Evolutionary conservation across 2,888 invertebrate genomes (phyloP).

Genomic region (Copidosoma aretas): DNA sequence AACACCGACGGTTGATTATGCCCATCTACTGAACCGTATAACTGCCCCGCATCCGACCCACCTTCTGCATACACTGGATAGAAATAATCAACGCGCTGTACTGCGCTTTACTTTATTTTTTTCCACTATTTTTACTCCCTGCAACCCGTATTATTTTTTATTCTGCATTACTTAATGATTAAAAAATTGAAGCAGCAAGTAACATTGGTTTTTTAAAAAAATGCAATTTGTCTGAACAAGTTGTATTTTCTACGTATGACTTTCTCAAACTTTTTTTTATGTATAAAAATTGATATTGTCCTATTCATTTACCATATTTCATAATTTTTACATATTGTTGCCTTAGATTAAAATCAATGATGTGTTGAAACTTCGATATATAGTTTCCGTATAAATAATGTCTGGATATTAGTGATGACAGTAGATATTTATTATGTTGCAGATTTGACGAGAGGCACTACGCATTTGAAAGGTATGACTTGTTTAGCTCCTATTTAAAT

Average conservation of each 20-base stretch:
- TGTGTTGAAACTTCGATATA: too few species aligned
- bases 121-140: constrained; percentile 1
- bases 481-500: neutral
- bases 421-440: constrained; percentile 55
- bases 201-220: too few species aligned
- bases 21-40: constrained; percentile 54
- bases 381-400: constrained; percentile 10
- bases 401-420: constrained; percentile 40
- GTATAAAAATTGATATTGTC: too few species aligned
- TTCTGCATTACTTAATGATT: neutral
- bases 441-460: constrained; percentile 63
- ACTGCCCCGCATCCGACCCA: constrained; percentile 48
- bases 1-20: constrained; percentile 55
- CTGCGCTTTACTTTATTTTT: constrained; percentile 44
- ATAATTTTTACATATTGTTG: too few species aligned
- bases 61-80: constrained; percentile 49
- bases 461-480: constrained; percentile 61
- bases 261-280: too few species aligned
- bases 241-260: too few species aligned
- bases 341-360: too few species aligned
- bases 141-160: constrained; percentile 6
- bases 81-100: constrained; percentile 51
- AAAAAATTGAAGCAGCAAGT: too few species aligned
- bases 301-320: too few species aligned
- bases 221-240: too few species aligned